Evolutionary conservation across 2,113 vertebrate species (phyloP).

Genomic region (Asarcornis scutulata): DNA sequence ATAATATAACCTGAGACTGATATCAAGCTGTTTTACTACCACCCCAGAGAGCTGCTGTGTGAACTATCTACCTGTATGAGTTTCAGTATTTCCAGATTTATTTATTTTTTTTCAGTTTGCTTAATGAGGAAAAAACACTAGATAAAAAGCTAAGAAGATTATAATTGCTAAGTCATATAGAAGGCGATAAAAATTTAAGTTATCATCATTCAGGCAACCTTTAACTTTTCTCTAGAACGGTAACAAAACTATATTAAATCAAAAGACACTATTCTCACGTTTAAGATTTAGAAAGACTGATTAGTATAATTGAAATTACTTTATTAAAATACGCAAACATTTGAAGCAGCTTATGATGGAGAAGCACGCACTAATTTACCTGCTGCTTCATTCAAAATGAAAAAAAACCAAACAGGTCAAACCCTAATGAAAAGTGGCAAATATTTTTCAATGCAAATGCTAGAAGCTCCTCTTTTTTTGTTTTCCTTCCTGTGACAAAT

Average conservation of each 20-base stretch:
- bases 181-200: neutral
- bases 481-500: neutral
- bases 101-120: neutral
- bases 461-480: constrained; percentile 13
- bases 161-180: neutral
- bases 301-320: neutral
- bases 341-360: neutral
- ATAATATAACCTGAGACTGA: neutral
- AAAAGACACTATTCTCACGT: neutral
- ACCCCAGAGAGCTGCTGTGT: neutral
- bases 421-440: neutral
- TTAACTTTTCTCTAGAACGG: neutral
- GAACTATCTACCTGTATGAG: neutral
- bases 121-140: neutral
- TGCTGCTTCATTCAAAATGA: neutral
- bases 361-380: neutral
- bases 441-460: neutral
- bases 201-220: neutral
- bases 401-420: neutral
- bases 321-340: neutral
- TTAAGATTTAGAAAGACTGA: neutral
- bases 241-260: neutral
- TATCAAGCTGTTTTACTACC: neutral
- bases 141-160: neutral
- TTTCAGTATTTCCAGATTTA: neutral